Evolutionary conservation across 2,797 vertebrate genomes (phyloP), one percentile per base, ranked within the genome.

Genomic region (Cygnus olor): DNA sequence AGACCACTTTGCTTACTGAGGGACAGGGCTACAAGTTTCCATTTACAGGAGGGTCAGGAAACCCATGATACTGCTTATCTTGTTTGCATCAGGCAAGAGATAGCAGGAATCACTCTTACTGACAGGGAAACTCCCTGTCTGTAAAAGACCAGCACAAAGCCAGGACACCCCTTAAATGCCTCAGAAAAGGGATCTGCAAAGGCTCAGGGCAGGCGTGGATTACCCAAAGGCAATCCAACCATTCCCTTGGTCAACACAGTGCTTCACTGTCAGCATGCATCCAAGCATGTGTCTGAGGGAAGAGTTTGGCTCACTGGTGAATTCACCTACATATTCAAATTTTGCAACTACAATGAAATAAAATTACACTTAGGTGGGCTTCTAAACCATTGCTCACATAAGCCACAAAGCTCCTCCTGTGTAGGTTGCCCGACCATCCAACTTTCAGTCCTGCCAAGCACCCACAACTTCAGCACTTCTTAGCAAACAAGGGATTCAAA

Each of bases 181-280:
- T 81, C 81, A 58, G 70, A 74, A 54, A 0, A 30, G 14, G 15
- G 61, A 12, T 68, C 53, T 76, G 82, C 53, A 66, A 49, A 47
- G n/a, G 49, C n/a, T 49, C 17, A 15, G 30, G 28, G 36, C 38
- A 85, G 44, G 14, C 22, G 17, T 0, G 3, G 32, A 20, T 54
- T 85, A 79, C 58, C 36, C 25, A 9, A 6, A 10, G 10, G 53
- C 74, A n/a, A n/a, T 28, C 34, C 70, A 51, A 34, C 24, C 42
- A 1, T 80, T 73, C 11, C 27, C 38, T 22, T 20, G 45, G 38
- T 5, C 0, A 1, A 49, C 40, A 53, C 20, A 36, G n/a, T 0
- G 1, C 28, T 42, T n/a, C 1, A 0, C 1, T 1, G 16, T 51
- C 82, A 49, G 5, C 42, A 30, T 9, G 14, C 9, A 4, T 9